A percentile compares a stretch with the other conserved stretches of the same genome.
phyloP scores from a whole-genome alignment of 1,140 invertebrate species.

The Heliconius nattereri region DNA sequence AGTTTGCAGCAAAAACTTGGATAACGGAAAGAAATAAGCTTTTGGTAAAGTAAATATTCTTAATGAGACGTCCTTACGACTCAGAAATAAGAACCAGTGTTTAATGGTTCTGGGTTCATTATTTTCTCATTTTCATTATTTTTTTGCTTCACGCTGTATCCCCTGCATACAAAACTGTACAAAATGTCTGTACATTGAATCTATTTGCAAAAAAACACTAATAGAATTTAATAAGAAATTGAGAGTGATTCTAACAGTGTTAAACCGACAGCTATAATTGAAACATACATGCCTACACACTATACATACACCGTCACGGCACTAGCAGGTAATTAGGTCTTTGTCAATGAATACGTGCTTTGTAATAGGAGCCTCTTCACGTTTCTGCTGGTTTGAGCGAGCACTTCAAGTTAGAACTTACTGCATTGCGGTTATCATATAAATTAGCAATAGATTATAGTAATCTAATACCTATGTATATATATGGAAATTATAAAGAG shows the following conservation, averaged over 20 bases:
- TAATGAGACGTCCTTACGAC: neutral
- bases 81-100: neutral
- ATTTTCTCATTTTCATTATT: neutral
- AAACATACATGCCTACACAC: neutral
- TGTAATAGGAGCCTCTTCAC: conserved; percentile 7
- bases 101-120: neutral
- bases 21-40: conserved; percentile 7
- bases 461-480: neutral
- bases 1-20: conserved; percentile 3
- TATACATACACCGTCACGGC: neutral
- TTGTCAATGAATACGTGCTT: conserved; percentile 14
- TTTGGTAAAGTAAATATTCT: neutral
- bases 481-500: neutral
- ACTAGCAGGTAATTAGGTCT: conserved; percentile 9
- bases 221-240: no score
- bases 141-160: neutral
- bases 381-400: conserved; percentile 2
- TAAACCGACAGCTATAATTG: neutral
- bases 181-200: no score
- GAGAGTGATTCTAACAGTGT: neutral
- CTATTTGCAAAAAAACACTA: no score
- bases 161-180: no score
- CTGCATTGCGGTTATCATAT: conserved; percentile 7
- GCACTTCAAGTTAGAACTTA: neutral
- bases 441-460: conserved; percentile 4